Base-by-base conservation (phyloP, 2,113 vertebrate species). In the Cynopterus brachyotis region DNA sequence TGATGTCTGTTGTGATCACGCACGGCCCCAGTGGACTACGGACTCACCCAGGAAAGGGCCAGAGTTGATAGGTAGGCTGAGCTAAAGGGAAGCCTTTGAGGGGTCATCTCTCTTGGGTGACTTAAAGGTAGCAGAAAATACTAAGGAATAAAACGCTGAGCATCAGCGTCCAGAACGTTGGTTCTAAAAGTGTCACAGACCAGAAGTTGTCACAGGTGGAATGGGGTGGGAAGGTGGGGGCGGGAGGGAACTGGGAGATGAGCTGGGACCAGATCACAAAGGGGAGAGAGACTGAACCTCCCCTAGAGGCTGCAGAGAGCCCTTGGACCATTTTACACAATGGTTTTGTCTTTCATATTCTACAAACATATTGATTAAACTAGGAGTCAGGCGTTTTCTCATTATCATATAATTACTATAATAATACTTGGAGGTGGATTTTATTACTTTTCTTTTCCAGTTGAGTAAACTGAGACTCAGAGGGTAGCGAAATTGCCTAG, bases 401-500 rank as follows among this genome's bases (percentile, higher is more conserved):
- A 55, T 79, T n/a, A 66, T 81, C 93, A 19, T 60, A 50, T 88
- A 55, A 86, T 95, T 59, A 81, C 45, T 62, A 0, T 70, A 79
- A 80, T 26, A 84, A 88, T 86, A 59, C 30, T 45, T 53, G 72
- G 47, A 69, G 66, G 45, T 47, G 62, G 50, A 28, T 62, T 89
- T 91, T 66, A 86, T 88, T 76, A 64, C 75, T 66, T 88, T 55
- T 93, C 78, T 89, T 89, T 81, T 89, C 67, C 59, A 84, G 35
- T 45, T 62, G 55, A 83, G 35, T 91, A 95, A 95, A 75, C 20
- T 4, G 89, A 97, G 50, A 95, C 37, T 78, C 60, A 6, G 5
- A 55, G 32, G 60, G 53, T 62, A 50, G 83, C 19, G 55, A 32
- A 84, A 28, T 72, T 96, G 70, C 76, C 59, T 59, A 70, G 57